Base-by-base conservation (phyloP, 2,888 invertebrate genomes). In the Ectropis crepuscularia region DNA sequence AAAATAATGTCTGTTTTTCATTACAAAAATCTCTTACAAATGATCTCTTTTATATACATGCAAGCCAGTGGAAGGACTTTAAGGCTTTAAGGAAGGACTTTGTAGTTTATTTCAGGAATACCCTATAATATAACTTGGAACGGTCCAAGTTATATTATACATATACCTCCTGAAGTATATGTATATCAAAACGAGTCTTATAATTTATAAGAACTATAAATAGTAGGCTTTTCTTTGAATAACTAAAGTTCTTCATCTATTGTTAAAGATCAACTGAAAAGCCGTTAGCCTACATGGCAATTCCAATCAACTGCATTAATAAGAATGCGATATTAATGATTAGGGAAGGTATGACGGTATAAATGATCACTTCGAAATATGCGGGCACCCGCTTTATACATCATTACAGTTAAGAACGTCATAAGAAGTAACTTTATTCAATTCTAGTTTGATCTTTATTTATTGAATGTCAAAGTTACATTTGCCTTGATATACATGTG, bases 271-370 rank as follows among this genome's bases (percentile, higher is more conserved):
- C 38, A 59, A 70, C 59, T 68, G 43, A 61, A 77, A 68, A 89
- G 88, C 91, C 91, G 91, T 90, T 90, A 91, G 83, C 91, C 90
- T 85, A 83, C 88, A 89, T 88, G 73, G 74, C 63, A 71, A 74
- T 72, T 76, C 82, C 85, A 90, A 89, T 90, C 9, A 86, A 85
- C 78, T 65, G 67, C 76, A 83, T 87, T 88, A 87, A 91, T 88
- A 88, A 81, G 82, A 89, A 88, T 83, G 86, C 86, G 76, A 88
- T 90, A 88, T 86, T 84, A 85, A 83, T 85, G 78, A 86, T 87
- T 86, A 88, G 86, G 85, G 85, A 90, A 90, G 88, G 86, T 89
- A 89, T 84, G 83, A 82, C 81, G 77, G 81, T 80, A 84, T 82
- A 85, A 88, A 67, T 68, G 50, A 87, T 87, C 85, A 82, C 82